phyloP scores from a whole-genome alignment of 2,113 vertebrate genomes.

The Brachyhypopomus gauderio region DNA sequence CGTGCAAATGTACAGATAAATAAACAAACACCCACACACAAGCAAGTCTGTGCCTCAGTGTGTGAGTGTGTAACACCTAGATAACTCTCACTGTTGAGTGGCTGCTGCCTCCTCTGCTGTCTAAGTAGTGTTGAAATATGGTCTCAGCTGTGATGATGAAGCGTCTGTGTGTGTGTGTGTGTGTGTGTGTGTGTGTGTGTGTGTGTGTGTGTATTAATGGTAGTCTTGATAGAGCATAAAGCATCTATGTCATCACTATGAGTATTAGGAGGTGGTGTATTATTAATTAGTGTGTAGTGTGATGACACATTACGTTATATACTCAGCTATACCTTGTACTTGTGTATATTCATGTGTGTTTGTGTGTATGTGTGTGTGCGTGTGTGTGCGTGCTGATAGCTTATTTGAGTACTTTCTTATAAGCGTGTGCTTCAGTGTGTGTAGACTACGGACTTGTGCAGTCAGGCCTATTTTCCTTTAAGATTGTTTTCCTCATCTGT shows the following conservation, averaged over 20 bases:
- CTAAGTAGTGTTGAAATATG: background rate
- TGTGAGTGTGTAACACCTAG: no score
- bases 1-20: no score
- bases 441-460: no score
- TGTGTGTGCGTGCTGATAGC: constrained; percentile 1
- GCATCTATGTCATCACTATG: constrained; percentile 14
- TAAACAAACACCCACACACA: no score
- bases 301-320: background rate
- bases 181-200: constrained; percentile 20
- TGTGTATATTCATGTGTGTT: background rate
- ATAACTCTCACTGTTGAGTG: no score
- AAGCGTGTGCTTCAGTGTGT: no score
- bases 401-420: background rate
- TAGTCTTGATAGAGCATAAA: constrained; percentile 12
- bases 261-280: constrained; percentile 16
- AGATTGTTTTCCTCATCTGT: background rate
- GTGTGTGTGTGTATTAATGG: constrained; percentile 11
- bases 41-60: background rate
- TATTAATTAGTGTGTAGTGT: constrained; percentile 14
- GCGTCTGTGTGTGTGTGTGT: constrained; percentile 12
- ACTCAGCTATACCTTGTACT: background rate
- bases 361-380: constrained; percentile 3
- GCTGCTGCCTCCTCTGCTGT: no score
- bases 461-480: background rate
- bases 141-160: background rate